Conservation (phyloP, 1,140 invertebrate species). For the Apis cerana region DNA sequence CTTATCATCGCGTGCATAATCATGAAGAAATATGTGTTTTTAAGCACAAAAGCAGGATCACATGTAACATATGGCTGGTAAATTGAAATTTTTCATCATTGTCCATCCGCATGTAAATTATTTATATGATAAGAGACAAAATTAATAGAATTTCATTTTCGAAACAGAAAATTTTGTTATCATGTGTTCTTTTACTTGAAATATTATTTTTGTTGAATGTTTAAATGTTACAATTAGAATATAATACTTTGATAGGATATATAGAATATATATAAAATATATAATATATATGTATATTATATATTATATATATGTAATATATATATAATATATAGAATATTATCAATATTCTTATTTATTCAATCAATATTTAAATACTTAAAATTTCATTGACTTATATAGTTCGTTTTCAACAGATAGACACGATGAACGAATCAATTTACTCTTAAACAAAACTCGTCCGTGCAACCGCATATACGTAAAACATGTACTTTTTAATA, state of each 20-base stretch:
- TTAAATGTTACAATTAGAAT: neutral
- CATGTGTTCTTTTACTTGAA: neutral
- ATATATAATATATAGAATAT: too few relatives aligned
- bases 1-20: neutral
- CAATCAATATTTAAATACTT: neutral
- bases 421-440: conserved; percentile 14
- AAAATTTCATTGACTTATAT: too few relatives aligned
- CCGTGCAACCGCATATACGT: conserved; percentile 63
- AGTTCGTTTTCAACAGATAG: neutral
- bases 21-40: neutral
- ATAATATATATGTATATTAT: too few relatives aligned
- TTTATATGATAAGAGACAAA: neutral
- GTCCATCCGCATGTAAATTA: neutral
- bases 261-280: too few relatives aligned
- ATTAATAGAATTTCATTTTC: neutral
- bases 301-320: too few relatives aligned
- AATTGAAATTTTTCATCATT: neutral
- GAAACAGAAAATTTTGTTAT: neutral
- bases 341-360: neutral
- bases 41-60: conserved; percentile 6
- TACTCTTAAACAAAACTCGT: conserved; percentile 38
- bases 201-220: neutral
- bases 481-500: conserved; percentile 68
- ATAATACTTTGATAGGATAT: too few relatives aligned
- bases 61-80: neutral